These are phyloP conservation scores for Centroberyx gerrardi DNA, from an alignment of 2,797 vertebrate species.

Conservation along the genomic window DNA sequence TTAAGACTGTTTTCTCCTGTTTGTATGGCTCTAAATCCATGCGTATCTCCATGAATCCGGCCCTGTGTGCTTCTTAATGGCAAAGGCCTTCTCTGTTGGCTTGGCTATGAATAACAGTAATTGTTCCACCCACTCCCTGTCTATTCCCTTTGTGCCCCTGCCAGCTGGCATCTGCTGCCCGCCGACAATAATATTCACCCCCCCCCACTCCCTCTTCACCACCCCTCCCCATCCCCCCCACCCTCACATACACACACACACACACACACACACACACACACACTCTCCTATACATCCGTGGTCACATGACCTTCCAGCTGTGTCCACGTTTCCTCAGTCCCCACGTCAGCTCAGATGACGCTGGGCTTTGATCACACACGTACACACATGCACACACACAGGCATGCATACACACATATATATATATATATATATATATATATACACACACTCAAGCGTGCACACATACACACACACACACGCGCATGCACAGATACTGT, in stretches of 20 bases:
- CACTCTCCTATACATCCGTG: conserved; percentile 52
- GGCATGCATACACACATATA: conserved; percentile 41
- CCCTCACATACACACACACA: conserved; percentile 7
- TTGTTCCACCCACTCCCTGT: conserved; percentile 89
- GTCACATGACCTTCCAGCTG: conserved; percentile 97
- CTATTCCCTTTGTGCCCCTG: conserved; percentile 89
- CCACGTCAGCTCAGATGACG: conserved; percentile 88
- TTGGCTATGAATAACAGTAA: conserved; percentile 96
- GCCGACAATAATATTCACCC: conserved; percentile 73
- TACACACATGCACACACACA: conserved; percentile 70
- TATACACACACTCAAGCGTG: no score
- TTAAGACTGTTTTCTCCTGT: conserved; percentile 82
- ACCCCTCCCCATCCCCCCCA: not conserved
- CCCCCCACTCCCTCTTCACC: conserved; percentile 36
- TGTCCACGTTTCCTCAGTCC: conserved; percentile 90
- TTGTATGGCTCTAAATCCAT: conserved; percentile 84
- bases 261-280: conserved; percentile 29
- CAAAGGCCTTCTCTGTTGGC: conserved; percentile 85
- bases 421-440: not conserved
- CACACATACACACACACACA: not conserved
- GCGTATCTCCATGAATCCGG: conserved; percentile 80
- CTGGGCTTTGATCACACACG: conserved; percentile 89
- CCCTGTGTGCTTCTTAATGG: conserved; percentile 86
- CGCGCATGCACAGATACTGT: no score
- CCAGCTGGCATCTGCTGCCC: conserved; percentile 90